These are phyloP conservation scores for Hydrotaea cyrtoneurina DNA, from an alignment of 2,888 invertebrate genomes.

Conservation along the genomic window DNA sequence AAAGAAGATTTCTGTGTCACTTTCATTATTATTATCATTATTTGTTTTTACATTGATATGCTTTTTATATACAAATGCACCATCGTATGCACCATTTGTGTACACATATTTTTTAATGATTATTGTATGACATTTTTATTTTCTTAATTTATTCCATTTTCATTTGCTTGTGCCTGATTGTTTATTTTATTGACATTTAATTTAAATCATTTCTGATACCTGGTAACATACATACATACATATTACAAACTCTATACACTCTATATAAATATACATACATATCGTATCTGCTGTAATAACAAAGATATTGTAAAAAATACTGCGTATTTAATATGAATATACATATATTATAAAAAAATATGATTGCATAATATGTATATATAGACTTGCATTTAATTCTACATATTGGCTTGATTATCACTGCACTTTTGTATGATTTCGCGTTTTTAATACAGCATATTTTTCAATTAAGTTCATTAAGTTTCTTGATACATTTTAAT, in stretches of 20 bases:
- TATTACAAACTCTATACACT: too few species aligned
- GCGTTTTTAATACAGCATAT: constrained; percentile 22
- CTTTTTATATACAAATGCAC: not conserved
- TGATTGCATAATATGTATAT: not conserved
- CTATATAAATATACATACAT: not conserved
- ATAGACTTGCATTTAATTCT: not conserved
- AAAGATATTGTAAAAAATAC: constrained; percentile 16
- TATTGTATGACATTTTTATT: constrained; percentile 4
- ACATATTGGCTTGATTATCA: constrained; percentile 21
- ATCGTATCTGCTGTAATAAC: constrained; percentile 7
- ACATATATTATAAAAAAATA: not conserved
- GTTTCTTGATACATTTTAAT: constrained; percentile 12
- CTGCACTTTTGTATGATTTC: constrained; percentile 5
- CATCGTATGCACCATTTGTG: not conserved
- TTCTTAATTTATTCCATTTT: constrained; percentile 22
- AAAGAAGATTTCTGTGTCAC: not conserved
- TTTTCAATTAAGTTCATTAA: constrained; percentile 19
- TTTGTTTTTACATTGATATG: not conserved
- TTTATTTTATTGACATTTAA: constrained; percentile 55
- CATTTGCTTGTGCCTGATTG: constrained; percentile 35
- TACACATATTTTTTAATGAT: not conserved
- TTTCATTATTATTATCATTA: not conserved
- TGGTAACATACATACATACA: not conserved
- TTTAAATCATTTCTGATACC: constrained; percentile 40
- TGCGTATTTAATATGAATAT: not conserved